A percentile compares a stretch with the other conserved stretches of the same genome.
Evolutionary conservation across 2,888 invertebrate species (phyloP).

Genomic region (Diarsia dahlii): DNA sequence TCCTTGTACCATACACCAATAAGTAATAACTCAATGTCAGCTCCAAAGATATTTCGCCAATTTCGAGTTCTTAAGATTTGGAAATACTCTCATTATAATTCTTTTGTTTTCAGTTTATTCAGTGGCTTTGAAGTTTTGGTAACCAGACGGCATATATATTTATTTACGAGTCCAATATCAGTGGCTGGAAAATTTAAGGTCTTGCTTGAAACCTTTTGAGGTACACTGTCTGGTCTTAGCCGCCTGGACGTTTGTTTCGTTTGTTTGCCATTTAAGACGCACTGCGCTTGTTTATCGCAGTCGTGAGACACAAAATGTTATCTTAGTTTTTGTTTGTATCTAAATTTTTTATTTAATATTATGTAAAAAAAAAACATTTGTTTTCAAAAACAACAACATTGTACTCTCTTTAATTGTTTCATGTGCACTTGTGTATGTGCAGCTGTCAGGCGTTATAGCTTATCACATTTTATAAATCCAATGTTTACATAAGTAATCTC

Average conservation of each 20-base stretch:
- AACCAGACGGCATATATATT: constrained; percentile 43
- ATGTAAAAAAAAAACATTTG: no score
- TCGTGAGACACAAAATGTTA: no score
- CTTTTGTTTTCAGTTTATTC: constrained; percentile 62
- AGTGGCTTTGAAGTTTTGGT: constrained; percentile 33
- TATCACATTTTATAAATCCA: constrained; percentile 14
- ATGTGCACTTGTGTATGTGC: no score
- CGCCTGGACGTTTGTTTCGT: no score
- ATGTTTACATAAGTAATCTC: constrained; percentile 25
- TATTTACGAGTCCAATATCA: constrained; percentile 7
- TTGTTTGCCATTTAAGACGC: no score
- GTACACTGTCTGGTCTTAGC: no score
- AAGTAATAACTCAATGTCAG: constrained; percentile 66
- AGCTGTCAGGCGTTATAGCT: neutral
- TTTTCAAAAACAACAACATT: no score
- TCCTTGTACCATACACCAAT: constrained; percentile 51
- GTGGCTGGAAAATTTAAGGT: neutral
- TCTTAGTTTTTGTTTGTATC: no score
- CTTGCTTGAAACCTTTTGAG: no score
- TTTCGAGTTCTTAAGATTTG: constrained; percentile 61
- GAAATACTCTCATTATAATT: constrained; percentile 57
- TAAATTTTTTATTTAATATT: no score
- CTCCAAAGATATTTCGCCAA: constrained; percentile 63
- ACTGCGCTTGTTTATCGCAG: no score
- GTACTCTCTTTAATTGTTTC: no score